phyloP scores from a whole-genome alignment of 2,113 vertebrate species.

The Haemorhous mexicanus region DNA sequence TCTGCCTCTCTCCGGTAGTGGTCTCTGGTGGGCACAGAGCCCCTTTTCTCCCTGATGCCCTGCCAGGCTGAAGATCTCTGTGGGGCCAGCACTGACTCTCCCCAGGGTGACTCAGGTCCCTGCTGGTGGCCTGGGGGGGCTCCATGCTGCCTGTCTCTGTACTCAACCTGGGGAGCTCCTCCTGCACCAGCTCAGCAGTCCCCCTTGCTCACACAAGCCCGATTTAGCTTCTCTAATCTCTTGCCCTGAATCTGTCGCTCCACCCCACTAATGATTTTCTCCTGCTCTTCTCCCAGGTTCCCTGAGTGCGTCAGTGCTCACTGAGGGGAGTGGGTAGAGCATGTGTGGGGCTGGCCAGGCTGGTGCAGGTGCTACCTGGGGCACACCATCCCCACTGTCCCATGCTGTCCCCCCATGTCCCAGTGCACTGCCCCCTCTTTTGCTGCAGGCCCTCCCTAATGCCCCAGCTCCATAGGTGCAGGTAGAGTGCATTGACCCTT shows the following conservation, averaged over 20 bases:
- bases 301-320: background rate
- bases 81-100: background rate
- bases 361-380: background rate
- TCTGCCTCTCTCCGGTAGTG: fast-evolving
- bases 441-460: background rate
- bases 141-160: background rate
- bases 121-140: background rate
- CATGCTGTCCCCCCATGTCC: fast-evolving
- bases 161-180: background rate
- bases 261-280: slow-evolving; percentile 66
- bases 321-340: background rate
- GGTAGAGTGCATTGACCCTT: background rate
- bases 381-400: fast-evolving
- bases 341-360: fast-evolving
- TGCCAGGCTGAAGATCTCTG: background rate
- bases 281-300: slow-evolving; percentile 38
- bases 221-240: slow-evolving; percentile 65
- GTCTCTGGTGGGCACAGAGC: background rate
- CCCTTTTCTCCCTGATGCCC: fast-evolving
- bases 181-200: slow-evolving; percentile 30
- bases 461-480: fast-evolving
- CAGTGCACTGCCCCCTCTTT: background rate
- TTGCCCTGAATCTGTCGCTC: slow-evolving; percentile 65
- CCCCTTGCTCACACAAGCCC: slow-evolving; percentile 4
- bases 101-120: background rate